A percentile compares a stretch with the other conserved stretches of the same genome.
Conservation (phyloP, 2,113 vertebrate species). For the Ahaetulla prasina region DNA sequence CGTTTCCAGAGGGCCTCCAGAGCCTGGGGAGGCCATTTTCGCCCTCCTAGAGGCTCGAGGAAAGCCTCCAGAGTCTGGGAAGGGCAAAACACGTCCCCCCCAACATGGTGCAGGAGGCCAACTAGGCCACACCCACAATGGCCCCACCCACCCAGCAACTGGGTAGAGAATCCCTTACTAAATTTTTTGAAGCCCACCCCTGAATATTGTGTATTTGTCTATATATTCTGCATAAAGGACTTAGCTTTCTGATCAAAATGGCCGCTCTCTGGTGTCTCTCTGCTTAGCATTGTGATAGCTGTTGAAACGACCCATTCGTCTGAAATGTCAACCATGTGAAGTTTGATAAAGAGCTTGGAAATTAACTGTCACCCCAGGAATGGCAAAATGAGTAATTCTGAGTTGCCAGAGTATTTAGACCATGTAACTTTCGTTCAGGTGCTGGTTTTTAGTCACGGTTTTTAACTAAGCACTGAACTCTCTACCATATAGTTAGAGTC, state of each 20-base stretch:
- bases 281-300: background rate
- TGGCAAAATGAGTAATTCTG: background rate
- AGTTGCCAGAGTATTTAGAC: background rate
- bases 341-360: background rate
- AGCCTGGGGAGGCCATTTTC: too few relatives aligned
- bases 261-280: background rate
- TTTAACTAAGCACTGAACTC: background rate
- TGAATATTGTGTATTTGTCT: background rate
- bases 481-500: background rate
- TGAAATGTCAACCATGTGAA: background rate
- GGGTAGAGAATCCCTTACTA: too few relatives aligned
- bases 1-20: too few relatives aligned
- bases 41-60: too few relatives aligned
- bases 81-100: too few relatives aligned
- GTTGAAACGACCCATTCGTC: background rate
- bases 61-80: too few relatives aligned
- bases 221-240: background rate
- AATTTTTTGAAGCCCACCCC: too few relatives aligned
- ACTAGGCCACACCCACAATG: too few relatives aligned
- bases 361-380: background rate
- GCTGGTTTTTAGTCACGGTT: background rate
- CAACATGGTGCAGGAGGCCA: too few relatives aligned
- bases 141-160: too few relatives aligned
- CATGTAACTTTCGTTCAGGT: background rate
- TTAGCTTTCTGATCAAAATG: background rate